Evolutionary conservation across 1,140 invertebrate genomes (phyloP), one percentile per base, ranked within the genome.

Genomic region (Apis laboriosa): DNA sequence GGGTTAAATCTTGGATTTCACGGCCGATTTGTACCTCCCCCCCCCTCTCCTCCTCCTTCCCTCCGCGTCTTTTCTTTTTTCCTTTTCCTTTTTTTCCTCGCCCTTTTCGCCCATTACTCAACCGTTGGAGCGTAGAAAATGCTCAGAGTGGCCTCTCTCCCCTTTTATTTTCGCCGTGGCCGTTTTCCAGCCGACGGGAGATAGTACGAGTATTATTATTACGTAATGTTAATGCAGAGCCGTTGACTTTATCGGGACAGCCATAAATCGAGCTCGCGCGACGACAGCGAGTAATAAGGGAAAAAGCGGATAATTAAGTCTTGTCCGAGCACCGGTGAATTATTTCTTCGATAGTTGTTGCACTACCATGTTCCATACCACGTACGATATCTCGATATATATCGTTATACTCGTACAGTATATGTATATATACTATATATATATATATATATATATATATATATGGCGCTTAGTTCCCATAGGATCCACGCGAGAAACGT

Each of bases 1-100:
- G 70, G 79, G 84, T 86, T 84, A 77, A 89, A 86, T 88, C 82
- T 86, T 86, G 68, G 53, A 87, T 89, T 89, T 88, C 61, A 75
- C 77, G 64, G 64, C 63, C 86, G 78, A 84, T 71, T 88, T 89
- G 72, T 79, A 85, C 63, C 56, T 76, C 43, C 24, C 67, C 78
- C 28, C 15, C 24, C 5, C 21, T 2, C 28, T 2, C 28, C 28
- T 34, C 28, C 19, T 43, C 58, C 24, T 51, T 43, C 19, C 9
- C 9, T 56, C 53, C 8, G 0, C 49, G 9, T 73, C 15, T 53
- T 61, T 9, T 64, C 34, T 58, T 74, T 56, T 15, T 43, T 13
- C 11, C 43, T 8, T 13, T 3, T 21, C 17, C 53, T 8, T 13
- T 21, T 34, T 28, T 7, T 13, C 19, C 61, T 72, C 28, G 24